Base-by-base conservation (phyloP, 2,888 invertebrate species). In the Drosophila cyrtoloma region DNA sequence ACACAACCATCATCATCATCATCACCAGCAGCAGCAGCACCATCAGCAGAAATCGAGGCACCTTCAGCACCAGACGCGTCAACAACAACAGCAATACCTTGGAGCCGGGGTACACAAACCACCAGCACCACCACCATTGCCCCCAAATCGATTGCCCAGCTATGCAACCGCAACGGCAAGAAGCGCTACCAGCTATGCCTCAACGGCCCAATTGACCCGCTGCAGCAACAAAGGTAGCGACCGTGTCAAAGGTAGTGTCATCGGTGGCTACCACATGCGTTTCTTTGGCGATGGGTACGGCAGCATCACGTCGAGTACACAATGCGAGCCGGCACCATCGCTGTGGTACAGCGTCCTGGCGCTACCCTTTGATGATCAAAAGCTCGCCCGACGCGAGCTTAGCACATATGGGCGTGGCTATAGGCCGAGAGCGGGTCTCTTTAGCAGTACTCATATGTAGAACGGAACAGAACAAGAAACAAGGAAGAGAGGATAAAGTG, bases 331-430 rank as follows among this genome's bases (percentile, higher is more conserved):
- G 95, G 96, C 97, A 19, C 97, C 97, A 69, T 96, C 97, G 83
- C 95, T 97, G 89, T 97, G 97, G 97, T 97, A 97, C 95, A 97
- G 97, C 78, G 96, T 98, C 91, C 95, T 98, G 94, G 98, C 98
- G 86, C 95, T 98, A 92, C 98, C 98, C 86, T 98, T 98, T 94
- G 97, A 97, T 92, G 98, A 98, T 95, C 97, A 98, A 95, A 97
- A 97, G 94, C 96, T 98, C 91, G 98, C 97, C 88, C 95, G 97
- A 92, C 95, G 98, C 79, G 97, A 98, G 94, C 94, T 95, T 86
- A 94, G 94, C 89, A 94, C 94, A 72, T 94, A 94, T 84, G 95
- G 94, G 82, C 94, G 94, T 71, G 94, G 94, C 84, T 94, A 94
- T 92, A 96, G 97, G 91, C 96, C 96, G 84, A 95, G 97, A 91